These are phyloP conservation scores for Ecliptopera silaceata DNA, from an alignment of 2,888 invertebrate species.

Conservation along the genomic window DNA sequence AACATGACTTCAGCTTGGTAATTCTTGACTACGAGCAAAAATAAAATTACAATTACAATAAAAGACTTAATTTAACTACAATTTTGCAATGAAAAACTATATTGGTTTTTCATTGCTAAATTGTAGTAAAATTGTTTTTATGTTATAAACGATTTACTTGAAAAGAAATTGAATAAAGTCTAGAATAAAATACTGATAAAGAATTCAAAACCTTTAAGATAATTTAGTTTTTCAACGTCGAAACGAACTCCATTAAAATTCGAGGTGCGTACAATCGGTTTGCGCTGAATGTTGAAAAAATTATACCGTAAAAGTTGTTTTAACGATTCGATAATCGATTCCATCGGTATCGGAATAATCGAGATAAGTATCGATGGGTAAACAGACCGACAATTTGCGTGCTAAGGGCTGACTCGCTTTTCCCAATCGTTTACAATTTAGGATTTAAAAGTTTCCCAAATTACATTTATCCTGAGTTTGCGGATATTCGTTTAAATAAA, in stretches of 20 bases:
- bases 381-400: constrained; percentile 14
- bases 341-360: constrained; percentile 37
- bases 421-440: neutral
- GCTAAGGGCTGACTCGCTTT: constrained; percentile 3
- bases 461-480: neutral
- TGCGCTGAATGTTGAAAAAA: constrained; percentile 32
- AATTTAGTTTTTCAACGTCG: neutral
- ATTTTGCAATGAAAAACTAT: too few relatives aligned
- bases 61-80: too few relatives aligned
- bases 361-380: constrained; percentile 22
- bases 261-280: constrained; percentile 15
- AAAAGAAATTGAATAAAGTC: too few relatives aligned
- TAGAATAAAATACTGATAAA: too few relatives aligned
- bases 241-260: constrained; percentile 21
- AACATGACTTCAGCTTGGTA: too few relatives aligned
- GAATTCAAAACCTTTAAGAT: too few relatives aligned
- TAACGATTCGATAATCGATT: constrained; percentile 43
- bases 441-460: neutral
- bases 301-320: constrained; percentile 41
- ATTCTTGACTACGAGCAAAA: too few relatives aligned
- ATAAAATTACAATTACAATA: too few relatives aligned
- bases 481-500: too few relatives aligned
- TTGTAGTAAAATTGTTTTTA: too few relatives aligned
- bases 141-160: too few relatives aligned
- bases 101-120: too few relatives aligned